These are phyloP conservation scores for Thomomys bottae DNA, from an alignment of 2,113 vertebrate species.

Conservation along the genomic window DNA sequence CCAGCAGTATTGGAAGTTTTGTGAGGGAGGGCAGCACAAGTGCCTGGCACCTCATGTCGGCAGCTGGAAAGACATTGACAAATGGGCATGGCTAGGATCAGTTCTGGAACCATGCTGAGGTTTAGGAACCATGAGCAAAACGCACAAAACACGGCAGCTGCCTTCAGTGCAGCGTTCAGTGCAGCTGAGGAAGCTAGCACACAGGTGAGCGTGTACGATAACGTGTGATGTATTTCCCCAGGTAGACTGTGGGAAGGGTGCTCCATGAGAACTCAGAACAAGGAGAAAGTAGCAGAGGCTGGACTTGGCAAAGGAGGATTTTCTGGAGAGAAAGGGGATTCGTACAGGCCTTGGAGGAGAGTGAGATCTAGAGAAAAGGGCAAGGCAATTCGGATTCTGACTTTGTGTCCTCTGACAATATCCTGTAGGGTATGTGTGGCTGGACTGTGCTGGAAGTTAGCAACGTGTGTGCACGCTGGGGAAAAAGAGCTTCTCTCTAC, in stretches of 20 bases:
- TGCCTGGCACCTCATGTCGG: fast-evolving
- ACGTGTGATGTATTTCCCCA: fast-evolving
- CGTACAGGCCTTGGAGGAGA: background rate
- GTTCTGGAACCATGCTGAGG: background rate
- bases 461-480: background rate
- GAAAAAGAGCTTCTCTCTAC: background rate
- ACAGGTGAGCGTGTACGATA: too few relatives aligned
- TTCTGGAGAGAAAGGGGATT: background rate
- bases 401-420: background rate
- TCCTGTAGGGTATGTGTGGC: background rate
- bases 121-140: background rate
- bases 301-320: background rate
- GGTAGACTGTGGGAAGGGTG: fast-evolving
- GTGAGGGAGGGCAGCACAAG: background rate
- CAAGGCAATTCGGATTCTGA: background rate
- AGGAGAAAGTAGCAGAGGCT: background rate
- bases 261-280: background rate
- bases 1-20: too few relatives aligned
- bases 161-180: background rate
- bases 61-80: background rate
- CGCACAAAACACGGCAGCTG: background rate
- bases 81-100: background rate
- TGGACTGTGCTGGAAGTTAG: background rate
- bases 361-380: background rate
- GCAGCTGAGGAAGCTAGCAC: background rate